Evolutionary conservation across 2,888 invertebrate species (phyloP).

Genomic region (Lissocephala sabroskyi): DNA sequence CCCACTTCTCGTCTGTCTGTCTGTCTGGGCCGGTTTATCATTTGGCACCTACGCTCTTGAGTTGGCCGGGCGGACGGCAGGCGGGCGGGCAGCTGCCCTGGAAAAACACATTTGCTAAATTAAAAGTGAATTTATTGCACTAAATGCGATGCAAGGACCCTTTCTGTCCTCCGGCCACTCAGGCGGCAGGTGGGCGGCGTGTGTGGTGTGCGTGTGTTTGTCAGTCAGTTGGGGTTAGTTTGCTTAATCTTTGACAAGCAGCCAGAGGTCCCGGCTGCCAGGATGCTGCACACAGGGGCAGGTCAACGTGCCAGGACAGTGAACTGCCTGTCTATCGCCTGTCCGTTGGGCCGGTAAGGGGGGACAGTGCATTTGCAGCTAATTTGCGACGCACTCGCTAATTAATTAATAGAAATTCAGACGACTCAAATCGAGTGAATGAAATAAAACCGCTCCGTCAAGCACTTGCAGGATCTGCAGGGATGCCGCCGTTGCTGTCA

Average conservation of each 20-base stretch:
- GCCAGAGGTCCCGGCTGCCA: slow-evolving; percentile 47
- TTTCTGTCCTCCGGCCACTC: not conserved
- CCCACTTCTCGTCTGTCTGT: too few relatives aligned
- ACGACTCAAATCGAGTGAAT: not conserved
- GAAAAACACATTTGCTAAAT: slow-evolving; percentile 64
- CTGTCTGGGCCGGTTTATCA: too few relatives aligned
- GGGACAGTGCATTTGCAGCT: not conserved
- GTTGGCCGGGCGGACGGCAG: slow-evolving; percentile 43
- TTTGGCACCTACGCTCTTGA: too few relatives aligned
- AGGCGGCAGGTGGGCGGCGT: slow-evolving; percentile 7
- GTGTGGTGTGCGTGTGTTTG: slow-evolving; percentile 31
- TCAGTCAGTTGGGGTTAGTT: slow-evolving; percentile 52
- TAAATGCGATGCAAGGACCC: slow-evolving; percentile 38
- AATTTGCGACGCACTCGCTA: slow-evolving; percentile 12
- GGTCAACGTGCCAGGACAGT: not conserved
- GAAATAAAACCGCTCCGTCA: not conserved
- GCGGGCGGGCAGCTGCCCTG: too few relatives aligned
- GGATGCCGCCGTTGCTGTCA: not conserved
- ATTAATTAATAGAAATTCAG: slow-evolving; percentile 42
- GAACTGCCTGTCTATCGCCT: not conserved
- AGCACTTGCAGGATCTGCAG: too few relatives aligned
- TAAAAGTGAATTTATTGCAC: slow-evolving; percentile 64
- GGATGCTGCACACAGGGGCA: not conserved
- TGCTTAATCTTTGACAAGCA: slow-evolving; percentile 66
- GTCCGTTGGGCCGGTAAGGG: not conserved